Evolutionary conservation across 1,140 invertebrate genomes (phyloP), one percentile per base, ranked within the genome.

Genomic region (Sinonovacula constricta): DNA sequence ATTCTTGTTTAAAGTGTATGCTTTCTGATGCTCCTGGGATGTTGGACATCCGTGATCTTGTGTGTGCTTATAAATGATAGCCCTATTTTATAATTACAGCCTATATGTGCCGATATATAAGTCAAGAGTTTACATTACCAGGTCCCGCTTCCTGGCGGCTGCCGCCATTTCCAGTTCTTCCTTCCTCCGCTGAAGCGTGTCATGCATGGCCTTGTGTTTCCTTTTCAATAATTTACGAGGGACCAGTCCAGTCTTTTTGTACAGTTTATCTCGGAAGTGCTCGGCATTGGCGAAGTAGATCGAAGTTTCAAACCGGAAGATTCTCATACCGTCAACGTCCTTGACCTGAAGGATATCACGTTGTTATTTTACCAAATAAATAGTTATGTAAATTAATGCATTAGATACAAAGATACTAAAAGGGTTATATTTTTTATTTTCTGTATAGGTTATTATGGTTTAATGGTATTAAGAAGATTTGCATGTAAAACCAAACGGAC

Each of bases 251-350:
- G 88, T 90, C 53, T 83, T 81, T 31, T 87, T 81, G 60, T 88
- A 88, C 12, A 91, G 69, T 34, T 81, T 81, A 59, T 88, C 82
- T 26, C 83, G 63, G 84, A 91, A 91, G 54, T 90, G 83, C 57
- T 91, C 90, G 30, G 85, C 82, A 80, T 91, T 91, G 24, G 90
- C 91, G 84, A 89, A 92, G 66, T 90, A 90, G 14, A 92, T 82
- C 2, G 89, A 86, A 7, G 86, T 80, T 56, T 90, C 90, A 70
- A 90, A 91, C 10, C 89, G 79, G 67, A 91, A 90, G 28, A 92
- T 91, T 71, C 91, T 92, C 60, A 92, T 90, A 1, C 89, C 88
- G 28, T 85, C 79, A 18, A 92, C 84, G 49, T 89, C 85, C 63
- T 87, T 75, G 24, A 89, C 87, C 90, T 91, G 81, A 5, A 2